These are phyloP conservation scores for Microctonus hyperodae DNA, from an alignment of 2,888 invertebrate genomes.

Conservation along the genomic window DNA sequence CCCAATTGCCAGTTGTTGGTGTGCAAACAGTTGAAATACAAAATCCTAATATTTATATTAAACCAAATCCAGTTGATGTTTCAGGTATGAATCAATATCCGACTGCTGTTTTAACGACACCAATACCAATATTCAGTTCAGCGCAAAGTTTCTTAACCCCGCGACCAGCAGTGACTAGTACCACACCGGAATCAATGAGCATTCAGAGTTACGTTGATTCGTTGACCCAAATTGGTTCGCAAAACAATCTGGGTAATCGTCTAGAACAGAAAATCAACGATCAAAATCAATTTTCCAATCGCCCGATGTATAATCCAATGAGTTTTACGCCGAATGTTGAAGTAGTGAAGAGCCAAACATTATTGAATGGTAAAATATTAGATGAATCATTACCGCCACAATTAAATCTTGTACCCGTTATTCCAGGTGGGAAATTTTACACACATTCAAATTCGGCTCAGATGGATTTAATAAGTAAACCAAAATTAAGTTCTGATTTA, in stretches of 20 bases:
- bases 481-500: slow-evolving; percentile 53
- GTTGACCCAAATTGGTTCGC: slow-evolving; percentile 50
- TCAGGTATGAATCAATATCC: slow-evolving; percentile 49
- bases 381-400: slow-evolving; percentile 46
- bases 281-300: slow-evolving; percentile 40
- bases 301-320: slow-evolving; percentile 55
- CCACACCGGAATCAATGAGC: slow-evolving; percentile 41
- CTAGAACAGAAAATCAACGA: slow-evolving; percentile 36
- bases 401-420: slow-evolving; percentile 54
- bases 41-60: slow-evolving; percentile 54
- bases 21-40: slow-evolving; percentile 57
- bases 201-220: slow-evolving; percentile 50
- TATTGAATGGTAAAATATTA: slow-evolving; percentile 50
- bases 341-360: slow-evolving; percentile 53
- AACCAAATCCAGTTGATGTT: slow-evolving; percentile 49
- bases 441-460: slow-evolving; percentile 49
- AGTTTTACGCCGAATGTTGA: slow-evolving; percentile 58
- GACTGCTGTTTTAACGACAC: slow-evolving; percentile 55
- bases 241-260: slow-evolving; percentile 35
- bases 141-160: slow-evolving; percentile 47
- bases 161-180: slow-evolving; percentile 43
- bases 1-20: slow-evolving; percentile 54
- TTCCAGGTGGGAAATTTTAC: slow-evolving; percentile 58
- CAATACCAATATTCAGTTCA: slow-evolving; percentile 56
- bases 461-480: slow-evolving; percentile 50